Percentiles rank a stretch among this genome's conserved stretches.
Conservation (phyloP, 2,888 invertebrate species). For the Sesia apiformis region DNA sequence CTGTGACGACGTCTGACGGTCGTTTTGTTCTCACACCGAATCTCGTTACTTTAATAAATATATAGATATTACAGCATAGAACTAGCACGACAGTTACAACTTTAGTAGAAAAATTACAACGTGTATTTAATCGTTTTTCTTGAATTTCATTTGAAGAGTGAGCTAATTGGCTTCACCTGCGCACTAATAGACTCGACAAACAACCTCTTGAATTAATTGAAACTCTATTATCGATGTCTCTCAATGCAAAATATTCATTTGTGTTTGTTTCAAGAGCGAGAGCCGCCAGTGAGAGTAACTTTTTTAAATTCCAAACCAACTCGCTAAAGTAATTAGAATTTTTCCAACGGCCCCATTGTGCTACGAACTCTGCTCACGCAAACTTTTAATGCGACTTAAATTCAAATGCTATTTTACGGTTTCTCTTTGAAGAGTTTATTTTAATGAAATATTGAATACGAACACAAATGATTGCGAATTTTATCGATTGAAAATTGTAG, state of each 20-base stretch:
- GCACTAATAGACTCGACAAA: neutral
- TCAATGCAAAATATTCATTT: conserved; percentile 23
- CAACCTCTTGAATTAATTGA: neutral
- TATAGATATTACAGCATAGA: no score
- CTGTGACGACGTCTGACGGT: no score
- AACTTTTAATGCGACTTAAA: conserved; percentile 71
- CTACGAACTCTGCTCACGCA: conserved; percentile 57
- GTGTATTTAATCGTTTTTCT: no score
- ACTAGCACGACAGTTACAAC: no score
- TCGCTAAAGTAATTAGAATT: conserved; percentile 68
- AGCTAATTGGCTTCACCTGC: neutral
- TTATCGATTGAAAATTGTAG: no score
- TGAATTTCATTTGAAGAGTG: no score
- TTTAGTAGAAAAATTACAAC: no score
- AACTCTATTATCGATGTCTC: neutral
- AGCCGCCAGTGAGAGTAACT: conserved; percentile 41
- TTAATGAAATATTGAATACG: conserved; percentile 40
- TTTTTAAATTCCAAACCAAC: conserved; percentile 58
- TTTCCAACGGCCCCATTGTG: conserved; percentile 66
- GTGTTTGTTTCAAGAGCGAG: conserved; percentile 29
- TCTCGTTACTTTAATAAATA: no score
- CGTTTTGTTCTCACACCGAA: no score
- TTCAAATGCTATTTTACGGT: conserved; percentile 66
- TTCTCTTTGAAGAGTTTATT: conserved; percentile 51
- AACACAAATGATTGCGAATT: neutral